phyloP scores from a whole-genome alignment of 2,113 vertebrate genomes.

The Notechis scutatus region DNA sequence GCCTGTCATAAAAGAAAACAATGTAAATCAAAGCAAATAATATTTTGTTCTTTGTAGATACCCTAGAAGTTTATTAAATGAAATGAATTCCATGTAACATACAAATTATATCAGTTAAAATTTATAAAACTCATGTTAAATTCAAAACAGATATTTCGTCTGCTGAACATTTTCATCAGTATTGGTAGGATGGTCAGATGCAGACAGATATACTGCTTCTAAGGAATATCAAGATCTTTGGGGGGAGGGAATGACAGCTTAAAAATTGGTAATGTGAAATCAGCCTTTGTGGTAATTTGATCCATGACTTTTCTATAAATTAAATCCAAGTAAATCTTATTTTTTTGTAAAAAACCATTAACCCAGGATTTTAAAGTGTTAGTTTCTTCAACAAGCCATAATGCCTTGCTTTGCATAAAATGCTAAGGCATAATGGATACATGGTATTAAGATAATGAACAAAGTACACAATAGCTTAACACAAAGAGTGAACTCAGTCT shows the following conservation, averaged over 20 bases:
- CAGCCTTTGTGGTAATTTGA: neutral
- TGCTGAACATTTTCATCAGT: neutral
- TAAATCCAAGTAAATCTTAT: neutral
- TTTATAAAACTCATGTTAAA: neutral
- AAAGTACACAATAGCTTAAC: neutral
- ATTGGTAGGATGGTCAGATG: neutral
- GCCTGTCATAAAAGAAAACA: constrained; percentile 5
- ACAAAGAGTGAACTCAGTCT: neutral
- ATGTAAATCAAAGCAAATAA: constrained; percentile 6
- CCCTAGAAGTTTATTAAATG: neutral
- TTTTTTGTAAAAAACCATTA: neutral
- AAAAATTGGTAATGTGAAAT: neutral
- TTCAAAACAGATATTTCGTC: neutral
- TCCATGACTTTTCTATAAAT: neutral
- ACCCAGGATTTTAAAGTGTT: neutral
- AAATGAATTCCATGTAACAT: constrained; percentile 2
- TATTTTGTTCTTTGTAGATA: neutral
- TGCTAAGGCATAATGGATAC: neutral
- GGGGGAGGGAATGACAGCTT: neutral
- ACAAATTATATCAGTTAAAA: neutral
- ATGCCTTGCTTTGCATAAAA: neutral
- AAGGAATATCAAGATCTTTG: neutral
- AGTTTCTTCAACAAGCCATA: neutral
- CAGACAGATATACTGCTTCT: neutral
- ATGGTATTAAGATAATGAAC: neutral